Conservation (phyloP, 64 coral and sea anemone species). For the Montipora efflorescens region DNA sequence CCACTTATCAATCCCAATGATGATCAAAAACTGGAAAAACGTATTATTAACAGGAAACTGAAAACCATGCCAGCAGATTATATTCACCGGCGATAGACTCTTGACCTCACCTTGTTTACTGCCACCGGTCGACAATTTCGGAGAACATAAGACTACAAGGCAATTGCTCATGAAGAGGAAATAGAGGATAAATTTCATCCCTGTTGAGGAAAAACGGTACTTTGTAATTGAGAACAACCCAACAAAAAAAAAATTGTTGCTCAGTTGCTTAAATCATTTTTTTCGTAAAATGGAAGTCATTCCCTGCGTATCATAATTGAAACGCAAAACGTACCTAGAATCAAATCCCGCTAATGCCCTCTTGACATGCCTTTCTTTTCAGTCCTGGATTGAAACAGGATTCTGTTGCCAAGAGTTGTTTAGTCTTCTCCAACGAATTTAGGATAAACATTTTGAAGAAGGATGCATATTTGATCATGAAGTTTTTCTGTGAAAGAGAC, state of each 20-base stretch:
- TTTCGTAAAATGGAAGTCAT: background rate
- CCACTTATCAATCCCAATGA: no score
- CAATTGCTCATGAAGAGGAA: constrained; percentile 1
- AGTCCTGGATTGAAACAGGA: background rate
- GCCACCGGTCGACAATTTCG: background rate
- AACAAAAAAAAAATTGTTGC: background rate
- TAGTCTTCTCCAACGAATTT: background rate
- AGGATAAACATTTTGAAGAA: background rate
- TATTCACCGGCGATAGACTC: background rate
- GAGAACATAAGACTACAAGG: background rate
- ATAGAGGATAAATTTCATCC: constrained; percentile 16
- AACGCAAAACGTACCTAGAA: background rate
- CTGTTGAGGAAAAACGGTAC: background rate
- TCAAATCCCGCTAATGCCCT: background rate
- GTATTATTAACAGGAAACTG: no score
- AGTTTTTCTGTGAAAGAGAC: background rate
- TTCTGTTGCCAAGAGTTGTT: background rate
- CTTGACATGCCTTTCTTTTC: background rate
- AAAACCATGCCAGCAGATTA: background rate
- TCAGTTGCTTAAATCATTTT: background rate
- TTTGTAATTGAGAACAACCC: background rate
- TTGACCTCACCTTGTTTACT: constrained; percentile 39
- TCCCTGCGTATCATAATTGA: background rate
- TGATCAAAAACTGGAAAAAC: no score
- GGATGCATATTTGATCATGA: constrained; percentile 27